Conservation (phyloP, 2,888 invertebrate species). For the Drosophila parthenogenetica region DNA sequence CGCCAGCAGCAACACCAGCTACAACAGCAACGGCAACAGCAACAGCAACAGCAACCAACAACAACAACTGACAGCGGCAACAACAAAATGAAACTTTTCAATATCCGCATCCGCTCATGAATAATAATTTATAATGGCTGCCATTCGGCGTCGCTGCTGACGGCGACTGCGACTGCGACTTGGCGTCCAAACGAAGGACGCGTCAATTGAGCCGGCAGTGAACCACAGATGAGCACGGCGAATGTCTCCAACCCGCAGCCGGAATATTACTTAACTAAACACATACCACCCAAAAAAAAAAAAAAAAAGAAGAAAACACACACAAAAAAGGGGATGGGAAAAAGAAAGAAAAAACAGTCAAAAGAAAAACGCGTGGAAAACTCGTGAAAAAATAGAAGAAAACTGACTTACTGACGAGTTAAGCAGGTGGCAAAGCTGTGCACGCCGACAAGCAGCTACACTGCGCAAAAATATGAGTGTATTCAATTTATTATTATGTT, state of each 20-base stretch:
- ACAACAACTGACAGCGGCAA: conserved; percentile 30
- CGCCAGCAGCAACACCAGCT: conserved; percentile 31
- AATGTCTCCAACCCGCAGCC: conserved; percentile 34
- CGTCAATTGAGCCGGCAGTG: conserved; percentile 37
- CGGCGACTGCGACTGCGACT: conserved; percentile 7
- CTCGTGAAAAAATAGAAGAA: conserved; percentile 9
- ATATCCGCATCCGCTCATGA: conserved; percentile 79
- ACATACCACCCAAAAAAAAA: conserved; percentile 31
- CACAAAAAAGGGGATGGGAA: background rate
- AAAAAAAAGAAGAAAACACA: background rate
- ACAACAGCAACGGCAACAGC: conserved; percentile 1
- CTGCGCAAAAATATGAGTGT: background rate
- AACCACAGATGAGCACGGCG: conserved; percentile 32
- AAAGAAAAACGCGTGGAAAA: conserved; percentile 22
- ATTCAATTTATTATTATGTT: no score
- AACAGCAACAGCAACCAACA: conserved; percentile 16
- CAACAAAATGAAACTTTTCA: conserved; percentile 74
- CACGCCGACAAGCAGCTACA: conserved; percentile 3
- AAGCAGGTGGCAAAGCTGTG: conserved; percentile 29
- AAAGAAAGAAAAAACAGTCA: background rate
- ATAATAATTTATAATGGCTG: conserved; percentile 79
- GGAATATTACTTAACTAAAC: conserved; percentile 53
- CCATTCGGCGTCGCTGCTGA: conserved; percentile 27
- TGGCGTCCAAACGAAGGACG: conserved; percentile 13
- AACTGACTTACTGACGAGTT: conserved; percentile 29